Evolutionary conservation across 2,888 invertebrate species (phyloP), one percentile per base, ranked within the genome.

Genomic region (Phania funesta): DNA sequence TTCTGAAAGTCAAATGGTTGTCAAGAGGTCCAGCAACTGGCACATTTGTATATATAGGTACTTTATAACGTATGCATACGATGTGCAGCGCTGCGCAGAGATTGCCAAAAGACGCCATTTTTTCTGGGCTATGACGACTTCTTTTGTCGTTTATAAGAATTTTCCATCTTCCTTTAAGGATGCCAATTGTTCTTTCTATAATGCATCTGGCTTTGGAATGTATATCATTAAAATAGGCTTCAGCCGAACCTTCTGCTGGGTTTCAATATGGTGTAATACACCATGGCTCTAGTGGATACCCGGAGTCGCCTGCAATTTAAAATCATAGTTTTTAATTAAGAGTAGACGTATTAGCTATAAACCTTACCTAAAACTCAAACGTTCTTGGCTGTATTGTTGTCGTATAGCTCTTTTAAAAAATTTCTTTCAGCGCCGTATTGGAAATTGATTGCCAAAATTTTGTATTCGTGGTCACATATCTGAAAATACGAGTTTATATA

Each of bases 221-320:
- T 6, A 77, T 38, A 3, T 70, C 52, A 29, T 58, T 70, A 26
- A 58, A 77, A 38, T n/a, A 3, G 24, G 54, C n/a, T 62, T 77
- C 62, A 3, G 9, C 11, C 2, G 67, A 60, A 11, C 68, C 62
- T 35, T 76, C 76, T 13, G 13, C 1, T 6, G 65, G 41, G n/a
- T 75, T 65, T 48, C 75, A 54, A 32, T 64, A 74, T 24, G 74
- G 64, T n/a, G n/a, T n/a, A n/a, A n/a, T n/a, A n/a, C n/a, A n/a
- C n/a, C n/a, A n/a, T n/a, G n/a, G n/a, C n/a, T n/a, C n/a, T n/a
- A n/a, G n/a, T n/a, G n/a, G n/a, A n/a, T 54, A 29, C 32, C 54
- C 54, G 3, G 54, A 54, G 32, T 54, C 54, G 16, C 32, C 29
- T 32, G 9, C 7, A 32, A 54, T 3, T 29, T 29, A 29, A 29